Base-by-base conservation (phyloP, 2,113 vertebrate genomes). In the Canis aureus region DNA sequence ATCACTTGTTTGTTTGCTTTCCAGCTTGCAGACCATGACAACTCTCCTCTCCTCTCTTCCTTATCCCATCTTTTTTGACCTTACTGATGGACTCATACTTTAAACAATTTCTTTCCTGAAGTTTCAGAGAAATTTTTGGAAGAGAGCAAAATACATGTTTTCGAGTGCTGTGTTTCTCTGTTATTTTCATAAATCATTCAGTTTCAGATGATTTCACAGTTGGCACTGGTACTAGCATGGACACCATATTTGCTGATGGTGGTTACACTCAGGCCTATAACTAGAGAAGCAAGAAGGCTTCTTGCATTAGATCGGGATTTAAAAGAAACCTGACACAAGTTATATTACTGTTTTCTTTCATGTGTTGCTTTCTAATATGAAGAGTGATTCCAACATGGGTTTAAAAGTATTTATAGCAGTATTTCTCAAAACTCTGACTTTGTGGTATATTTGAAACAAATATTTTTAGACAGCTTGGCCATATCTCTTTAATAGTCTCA, bases 241-340 rank as follows among this genome's bases (percentile, higher is more conserved):
- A 82, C 76, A 85, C 51, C 25, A 1, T 71, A 29, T 38, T 79
- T 94, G 79, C 94, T 97, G 95, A 97, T 69, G 38, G 43, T 73
- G 16, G 57, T 97, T 87, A 97, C 96, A 97, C 94, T 92, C 55
- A 94, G 92, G 73, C 95, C 92, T 97, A 92, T 97, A 91, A 96
- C 66, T 88, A 78, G 84, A 94, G 97, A 92, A 93, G 49, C 67
- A 76, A 38, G 55, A 8, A 81, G 38, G 22, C 64, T 79, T 94
- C 80, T 96, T 53, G 67, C 20, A 78, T 88, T 60, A 23, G 71
- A 49, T 57, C 76, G n/a, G 83, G 38, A 25, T 93, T 97, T 90
- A 83, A 84, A 96, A 91, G 89, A 97, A 92, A 81, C n/a, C 17
- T 66, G 49, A 78, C 81, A 80, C 20, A 59, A 49, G 27, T 86